Conservation (phyloP, 64 coral and sea anemone genomes). For the Montipora cactus region DNA sequence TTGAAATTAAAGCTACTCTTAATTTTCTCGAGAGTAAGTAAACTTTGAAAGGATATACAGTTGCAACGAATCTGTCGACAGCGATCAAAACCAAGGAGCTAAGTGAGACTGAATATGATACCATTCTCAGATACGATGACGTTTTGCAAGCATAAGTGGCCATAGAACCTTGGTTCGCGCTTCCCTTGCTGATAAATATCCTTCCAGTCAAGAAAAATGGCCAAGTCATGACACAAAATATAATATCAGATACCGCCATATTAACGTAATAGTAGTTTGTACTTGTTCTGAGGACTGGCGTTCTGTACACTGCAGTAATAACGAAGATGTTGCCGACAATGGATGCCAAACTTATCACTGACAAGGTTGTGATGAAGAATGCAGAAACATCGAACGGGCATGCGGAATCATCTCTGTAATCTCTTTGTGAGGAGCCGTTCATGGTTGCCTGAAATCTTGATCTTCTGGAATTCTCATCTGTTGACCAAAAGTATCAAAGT, state of each 20-base stretch:
- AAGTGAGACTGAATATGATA: not conserved
- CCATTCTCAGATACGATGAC: not conserved
- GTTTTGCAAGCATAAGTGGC: not conserved
- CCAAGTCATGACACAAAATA: not conserved
- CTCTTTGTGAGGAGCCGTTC: not conserved
- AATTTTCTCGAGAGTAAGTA: not conserved
- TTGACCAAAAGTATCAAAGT: too few species aligned
- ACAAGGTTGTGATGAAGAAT: not conserved
- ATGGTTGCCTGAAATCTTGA: too few species aligned
- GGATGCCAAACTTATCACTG: not conserved
- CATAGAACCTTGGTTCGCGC: not conserved
- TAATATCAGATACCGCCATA: conserved; percentile 1
- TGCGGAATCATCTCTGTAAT: not conserved
- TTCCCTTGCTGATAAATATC: not conserved
- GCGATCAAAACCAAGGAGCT: not conserved
- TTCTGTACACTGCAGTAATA: not conserved
- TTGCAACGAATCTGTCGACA: conserved; percentile 13
- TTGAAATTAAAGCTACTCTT: not conserved
- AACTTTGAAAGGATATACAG: not conserved
- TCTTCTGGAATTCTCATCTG: too few species aligned
- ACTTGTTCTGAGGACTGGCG: not conserved
- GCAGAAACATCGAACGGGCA: too few species aligned
- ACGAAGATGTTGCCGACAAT: not conserved
- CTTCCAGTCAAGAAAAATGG: not conserved
- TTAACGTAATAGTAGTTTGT: conserved; percentile 28